A percentile compares a stretch with the other conserved stretches of the same genome.
These are phyloP conservation scores for Ectemnius lituratus DNA, from an alignment of 2,888 invertebrate species.

Conservation along the genomic window DNA sequence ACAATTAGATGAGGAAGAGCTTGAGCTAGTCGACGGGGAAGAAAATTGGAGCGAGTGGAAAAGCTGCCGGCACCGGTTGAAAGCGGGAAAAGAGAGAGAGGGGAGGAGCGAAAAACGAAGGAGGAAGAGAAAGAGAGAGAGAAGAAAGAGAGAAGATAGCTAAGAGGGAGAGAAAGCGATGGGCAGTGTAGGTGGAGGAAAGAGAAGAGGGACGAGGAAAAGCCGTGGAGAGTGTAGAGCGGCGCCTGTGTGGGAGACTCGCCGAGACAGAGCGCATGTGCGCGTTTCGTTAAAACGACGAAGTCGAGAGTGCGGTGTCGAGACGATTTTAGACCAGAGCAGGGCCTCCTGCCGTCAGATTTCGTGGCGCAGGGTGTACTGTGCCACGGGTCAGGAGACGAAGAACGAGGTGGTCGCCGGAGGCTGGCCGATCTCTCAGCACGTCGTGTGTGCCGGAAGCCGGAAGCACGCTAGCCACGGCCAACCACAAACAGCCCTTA, in stretches of 20 bases:
- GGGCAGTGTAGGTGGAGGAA: slow-evolving; percentile 12
- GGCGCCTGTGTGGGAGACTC: too few relatives aligned
- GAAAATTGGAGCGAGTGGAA: slow-evolving; percentile 23
- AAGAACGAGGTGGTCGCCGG: slow-evolving; percentile 42
- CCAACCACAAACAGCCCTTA: background rate
- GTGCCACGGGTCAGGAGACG: slow-evolving; percentile 56
- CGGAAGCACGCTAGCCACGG: slow-evolving; percentile 10
- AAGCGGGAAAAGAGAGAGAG: slow-evolving; percentile 13
- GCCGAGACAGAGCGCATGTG: slow-evolving; percentile 63
- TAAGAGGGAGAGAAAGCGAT: slow-evolving; percentile 28
- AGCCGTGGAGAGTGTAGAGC: too few relatives aligned
- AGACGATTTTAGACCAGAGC: slow-evolving; percentile 76
- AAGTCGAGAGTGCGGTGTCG: slow-evolving; percentile 59
- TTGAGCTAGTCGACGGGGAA: background rate
- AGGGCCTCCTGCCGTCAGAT: slow-evolving; percentile 70
- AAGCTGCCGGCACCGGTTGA: background rate
- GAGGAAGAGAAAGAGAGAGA: slow-evolving; percentile 6
- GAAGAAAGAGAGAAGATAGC: slow-evolving; percentile 28
- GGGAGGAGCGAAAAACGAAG: slow-evolving; percentile 8
- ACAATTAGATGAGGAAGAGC: slow-evolving; percentile 32
- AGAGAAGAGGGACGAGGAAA: slow-evolving; percentile 2
- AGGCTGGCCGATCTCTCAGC: slow-evolving; percentile 6
- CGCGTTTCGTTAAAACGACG: slow-evolving; percentile 65
- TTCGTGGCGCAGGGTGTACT: slow-evolving; percentile 68
- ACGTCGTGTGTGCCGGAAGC: slow-evolving; percentile 4